Conservation (phyloP, 1,140 invertebrate species). For the Camponotus floridanus region DNA sequence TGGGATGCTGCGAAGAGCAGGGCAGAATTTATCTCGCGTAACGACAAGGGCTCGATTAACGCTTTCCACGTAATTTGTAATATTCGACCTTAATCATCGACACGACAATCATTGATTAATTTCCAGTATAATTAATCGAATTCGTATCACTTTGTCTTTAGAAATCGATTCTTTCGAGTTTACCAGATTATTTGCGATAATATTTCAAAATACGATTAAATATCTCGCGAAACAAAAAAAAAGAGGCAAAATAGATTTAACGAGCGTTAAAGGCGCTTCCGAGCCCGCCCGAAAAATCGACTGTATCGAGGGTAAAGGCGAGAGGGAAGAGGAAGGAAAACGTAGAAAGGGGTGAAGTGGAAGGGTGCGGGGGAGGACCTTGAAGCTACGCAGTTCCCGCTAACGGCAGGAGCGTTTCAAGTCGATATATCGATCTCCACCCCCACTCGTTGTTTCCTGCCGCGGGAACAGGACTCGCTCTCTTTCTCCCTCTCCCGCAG, state of each 20-base stretch:
- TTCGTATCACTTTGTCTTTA: background rate
- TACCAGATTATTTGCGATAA: background rate
- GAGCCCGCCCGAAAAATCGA: slow-evolving; percentile 41
- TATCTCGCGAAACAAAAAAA: background rate
- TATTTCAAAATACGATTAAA: slow-evolving; percentile 22
- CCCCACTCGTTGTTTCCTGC: slow-evolving; percentile 85
- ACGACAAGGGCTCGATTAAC: background rate
- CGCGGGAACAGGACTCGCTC: slow-evolving; percentile 84
- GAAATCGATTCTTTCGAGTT: slow-evolving; percentile 20
- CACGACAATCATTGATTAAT: background rate
- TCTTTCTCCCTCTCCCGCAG: slow-evolving; percentile 83
- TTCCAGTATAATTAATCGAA: background rate
- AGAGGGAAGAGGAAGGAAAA: slow-evolving; percentile 26
- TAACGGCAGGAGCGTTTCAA: slow-evolving; percentile 81
- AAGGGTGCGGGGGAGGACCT: slow-evolving; percentile 68
- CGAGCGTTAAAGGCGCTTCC: slow-evolving; percentile 37
- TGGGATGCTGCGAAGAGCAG: background rate
- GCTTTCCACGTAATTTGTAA: background rate
- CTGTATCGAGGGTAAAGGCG: slow-evolving; percentile 11
- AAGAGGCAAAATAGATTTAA: slow-evolving; percentile 14
- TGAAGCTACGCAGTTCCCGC: slow-evolving; percentile 83
- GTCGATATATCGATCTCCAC: slow-evolving; percentile 86
- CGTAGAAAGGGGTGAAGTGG: slow-evolving; percentile 33
- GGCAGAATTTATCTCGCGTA: background rate
- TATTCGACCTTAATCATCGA: background rate